Conservation (phyloP, 2,797 vertebrate species). For the Microchirus variegatus region DNA sequence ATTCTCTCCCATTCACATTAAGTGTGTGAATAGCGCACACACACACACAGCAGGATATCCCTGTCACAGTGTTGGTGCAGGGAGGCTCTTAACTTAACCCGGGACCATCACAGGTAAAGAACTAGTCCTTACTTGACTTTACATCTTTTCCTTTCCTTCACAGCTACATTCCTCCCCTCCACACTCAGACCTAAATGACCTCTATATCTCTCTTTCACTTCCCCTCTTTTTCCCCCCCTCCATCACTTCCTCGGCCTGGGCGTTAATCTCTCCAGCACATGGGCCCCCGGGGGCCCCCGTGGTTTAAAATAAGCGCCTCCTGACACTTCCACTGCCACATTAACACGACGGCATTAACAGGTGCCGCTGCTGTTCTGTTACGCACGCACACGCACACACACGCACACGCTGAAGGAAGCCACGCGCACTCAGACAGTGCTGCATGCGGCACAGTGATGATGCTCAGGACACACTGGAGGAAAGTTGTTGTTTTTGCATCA, state of each 20-base stretch:
- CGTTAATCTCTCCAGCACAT: constrained; percentile 72
- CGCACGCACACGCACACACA: too few relatives aligned
- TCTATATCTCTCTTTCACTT: constrained; percentile 20
- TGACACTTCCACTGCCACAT: constrained; percentile 77
- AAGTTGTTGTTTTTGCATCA: background rate
- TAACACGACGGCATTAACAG: constrained; percentile 78
- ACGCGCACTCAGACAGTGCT: constrained; percentile 24
- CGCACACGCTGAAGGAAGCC: too few relatives aligned
- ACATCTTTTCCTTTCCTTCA: constrained; percentile 18
- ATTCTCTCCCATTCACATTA: constrained; percentile 65
- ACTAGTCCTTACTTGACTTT: constrained; percentile 75
- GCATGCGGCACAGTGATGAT: constrained; percentile 48
- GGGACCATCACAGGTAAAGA: constrained; percentile 60
- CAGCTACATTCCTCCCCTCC: constrained; percentile 64
- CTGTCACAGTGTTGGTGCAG: constrained; percentile 18
- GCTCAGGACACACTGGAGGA: constrained; percentile 10
- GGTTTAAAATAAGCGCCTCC: constrained; percentile 79
- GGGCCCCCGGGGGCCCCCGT: constrained; percentile 61
- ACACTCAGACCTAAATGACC: constrained; percentile 36
- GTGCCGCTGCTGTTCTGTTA: constrained; percentile 60
- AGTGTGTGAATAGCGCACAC: constrained; percentile 42
- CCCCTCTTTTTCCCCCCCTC: constrained; percentile 41
- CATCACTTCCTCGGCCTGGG: constrained; percentile 62
- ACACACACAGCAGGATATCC: constrained; percentile 23
- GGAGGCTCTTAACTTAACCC: constrained; percentile 48